Conservation (phyloP, 2,797 vertebrate genomes). For the Cyprinella venusta region DNA sequence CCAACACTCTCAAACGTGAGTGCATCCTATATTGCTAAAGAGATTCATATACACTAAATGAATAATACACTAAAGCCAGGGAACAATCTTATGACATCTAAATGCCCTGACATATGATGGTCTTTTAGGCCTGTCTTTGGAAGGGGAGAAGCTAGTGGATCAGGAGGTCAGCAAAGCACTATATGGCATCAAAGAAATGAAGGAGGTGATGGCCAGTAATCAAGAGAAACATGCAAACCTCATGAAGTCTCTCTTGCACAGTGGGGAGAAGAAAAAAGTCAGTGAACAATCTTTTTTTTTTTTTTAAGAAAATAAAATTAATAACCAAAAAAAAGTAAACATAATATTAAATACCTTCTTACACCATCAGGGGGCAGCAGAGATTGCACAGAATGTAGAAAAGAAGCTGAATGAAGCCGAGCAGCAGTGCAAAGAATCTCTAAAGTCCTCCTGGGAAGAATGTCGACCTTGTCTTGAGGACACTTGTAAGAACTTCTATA, state of each 20-base stretch:
- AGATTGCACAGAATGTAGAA: slow-evolving; percentile 84
- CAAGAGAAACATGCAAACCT: slow-evolving; percentile 86
- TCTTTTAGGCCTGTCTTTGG: slow-evolving; percentile 80
- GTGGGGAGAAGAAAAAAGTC: slow-evolving; percentile 87
- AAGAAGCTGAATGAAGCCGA: slow-evolving; percentile 86
- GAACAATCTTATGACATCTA: not conserved
- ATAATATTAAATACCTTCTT: not conserved
- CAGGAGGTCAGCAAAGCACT: slow-evolving; percentile 87
- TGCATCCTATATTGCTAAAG: slow-evolving; percentile 3
- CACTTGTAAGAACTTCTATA: slow-evolving; percentile 84
- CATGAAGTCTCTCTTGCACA: slow-evolving; percentile 87
- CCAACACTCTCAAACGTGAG: slow-evolving; percentile 82
- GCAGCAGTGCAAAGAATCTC: slow-evolving; percentile 81
- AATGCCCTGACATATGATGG: not conserved
- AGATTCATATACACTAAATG: not conserved
- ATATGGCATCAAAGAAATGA: slow-evolving; percentile 89
- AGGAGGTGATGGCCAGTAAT: slow-evolving; percentile 87
- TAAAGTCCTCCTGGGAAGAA: slow-evolving; percentile 83
- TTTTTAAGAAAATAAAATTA: not conserved
- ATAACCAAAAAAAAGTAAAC: not conserved
- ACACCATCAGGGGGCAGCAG: slow-evolving; percentile 80
- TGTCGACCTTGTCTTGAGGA: slow-evolving; percentile 88
- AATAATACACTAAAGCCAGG: not conserved
- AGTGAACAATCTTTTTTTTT: not conserved
- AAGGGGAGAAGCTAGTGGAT: slow-evolving; percentile 81